Conservation (phyloP, 1,140 invertebrate species). For the Mya arenaria region DNA sequence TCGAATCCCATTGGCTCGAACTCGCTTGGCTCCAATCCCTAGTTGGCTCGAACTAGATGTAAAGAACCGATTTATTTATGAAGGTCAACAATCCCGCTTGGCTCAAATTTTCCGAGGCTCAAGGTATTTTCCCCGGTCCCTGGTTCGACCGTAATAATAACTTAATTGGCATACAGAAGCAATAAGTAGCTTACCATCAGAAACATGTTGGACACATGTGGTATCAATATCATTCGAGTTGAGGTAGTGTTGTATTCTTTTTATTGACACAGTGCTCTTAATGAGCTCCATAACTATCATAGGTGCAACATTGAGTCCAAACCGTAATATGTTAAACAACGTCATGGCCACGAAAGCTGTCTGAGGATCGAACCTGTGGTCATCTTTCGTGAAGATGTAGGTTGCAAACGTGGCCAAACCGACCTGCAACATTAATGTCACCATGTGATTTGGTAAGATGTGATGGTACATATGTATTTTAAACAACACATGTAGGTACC, state of each 20-base stretch:
- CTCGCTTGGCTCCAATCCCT: too few species aligned
- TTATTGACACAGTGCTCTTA: constrained; percentile 22
- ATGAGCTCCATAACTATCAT: constrained; percentile 32
- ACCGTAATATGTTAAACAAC: constrained; percentile 98
- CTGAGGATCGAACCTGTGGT: constrained; percentile 81
- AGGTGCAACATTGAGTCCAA: constrained; percentile 85
- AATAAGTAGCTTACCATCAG: background rate
- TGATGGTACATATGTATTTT: too few species aligned
- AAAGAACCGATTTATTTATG: too few species aligned
- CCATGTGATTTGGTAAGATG: background rate
- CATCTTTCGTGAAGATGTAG: constrained; percentile 79
- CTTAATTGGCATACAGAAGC: background rate
- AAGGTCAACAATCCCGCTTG: too few species aligned
- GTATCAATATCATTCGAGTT: constrained; percentile 41
- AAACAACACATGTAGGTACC: too few species aligned
- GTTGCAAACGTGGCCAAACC: constrained; percentile 84
- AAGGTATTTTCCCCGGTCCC: too few species aligned
- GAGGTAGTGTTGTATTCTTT: constrained; percentile 29
- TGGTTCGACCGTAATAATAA: background rate
- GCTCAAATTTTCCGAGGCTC: too few species aligned
- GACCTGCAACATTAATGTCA: constrained; percentile 80
- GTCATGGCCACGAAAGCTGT: constrained; percentile 95
- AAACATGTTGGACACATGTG: constrained; percentile 17
- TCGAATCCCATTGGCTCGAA: too few species aligned
- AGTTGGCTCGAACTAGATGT: too few species aligned